These are phyloP conservation scores for Eumerus sabulonum DNA, from an alignment of 2,888 invertebrate genomes.

Conservation along the genomic window DNA sequence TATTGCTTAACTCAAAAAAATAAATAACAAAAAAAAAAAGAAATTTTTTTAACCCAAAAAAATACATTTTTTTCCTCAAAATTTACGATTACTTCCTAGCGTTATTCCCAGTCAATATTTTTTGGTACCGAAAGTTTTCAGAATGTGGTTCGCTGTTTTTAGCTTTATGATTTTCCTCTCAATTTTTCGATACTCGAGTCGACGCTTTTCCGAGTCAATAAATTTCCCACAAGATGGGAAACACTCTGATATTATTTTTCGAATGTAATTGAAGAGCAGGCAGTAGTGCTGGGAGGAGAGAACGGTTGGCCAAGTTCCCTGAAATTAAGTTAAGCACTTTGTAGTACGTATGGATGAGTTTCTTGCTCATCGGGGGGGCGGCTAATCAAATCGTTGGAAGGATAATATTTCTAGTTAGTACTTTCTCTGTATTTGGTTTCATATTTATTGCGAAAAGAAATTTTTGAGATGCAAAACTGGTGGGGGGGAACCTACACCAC, in stretches of 20 bases:
- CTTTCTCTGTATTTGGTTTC: conserved; percentile 37
- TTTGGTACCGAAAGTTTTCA: conserved; percentile 18
- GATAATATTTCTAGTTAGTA: conserved; percentile 42
- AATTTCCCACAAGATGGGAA: conserved; percentile 41
- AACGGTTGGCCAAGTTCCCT: no score
- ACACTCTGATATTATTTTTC: conserved; percentile 36
- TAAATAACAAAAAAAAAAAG: neutral
- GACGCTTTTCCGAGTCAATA: conserved; percentile 47
- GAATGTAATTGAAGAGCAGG: conserved; percentile 47
- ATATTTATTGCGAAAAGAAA: conserved; percentile 49
- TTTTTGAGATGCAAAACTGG: conserved; percentile 24
- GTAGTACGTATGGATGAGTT: no score
- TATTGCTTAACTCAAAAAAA: no score
- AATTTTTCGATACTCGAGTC: conserved; percentile 17
- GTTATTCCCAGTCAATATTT: conserved; percentile 25
- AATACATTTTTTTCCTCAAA: conserved; percentile 6
- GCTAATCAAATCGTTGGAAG: conserved; percentile 11
- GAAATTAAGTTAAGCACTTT: no score
- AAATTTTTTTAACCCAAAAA: neutral
- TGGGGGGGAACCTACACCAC: neutral
- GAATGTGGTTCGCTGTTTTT: neutral
- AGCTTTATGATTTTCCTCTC: neutral
- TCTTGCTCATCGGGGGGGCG: neutral
- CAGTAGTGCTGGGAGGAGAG: neutral
- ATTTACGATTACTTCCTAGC: conserved; percentile 34